Percentiles rank a stretch among this genome's conserved stretches.
phyloP scores from a whole-genome alignment of 53 echinoderm and acorn worm species.

The Holothuria leucospilota region DNA sequence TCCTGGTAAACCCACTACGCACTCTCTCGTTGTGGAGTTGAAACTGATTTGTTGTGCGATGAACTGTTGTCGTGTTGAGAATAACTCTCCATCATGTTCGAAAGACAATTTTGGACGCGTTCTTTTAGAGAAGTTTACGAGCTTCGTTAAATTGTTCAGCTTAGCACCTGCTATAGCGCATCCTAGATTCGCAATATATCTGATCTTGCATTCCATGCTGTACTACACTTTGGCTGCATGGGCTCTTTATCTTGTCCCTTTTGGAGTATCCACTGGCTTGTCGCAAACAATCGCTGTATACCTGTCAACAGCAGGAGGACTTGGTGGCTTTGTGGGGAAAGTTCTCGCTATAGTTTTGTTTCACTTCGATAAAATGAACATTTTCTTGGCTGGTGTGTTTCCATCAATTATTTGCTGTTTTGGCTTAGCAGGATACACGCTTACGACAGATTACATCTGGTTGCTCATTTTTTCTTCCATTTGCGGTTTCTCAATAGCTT shows the following conservation, averaged over 20 bases:
- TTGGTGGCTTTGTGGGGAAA: constrained; percentile 32
- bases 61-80: neutral
- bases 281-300: neutral
- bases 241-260: constrained; percentile 15
- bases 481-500: constrained; percentile 13
- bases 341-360: constrained; percentile 4
- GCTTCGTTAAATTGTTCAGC: neutral
- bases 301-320: constrained; percentile 10
- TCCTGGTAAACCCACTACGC: neutral
- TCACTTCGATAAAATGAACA: neutral
- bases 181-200: neutral
- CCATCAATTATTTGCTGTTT: neutral
- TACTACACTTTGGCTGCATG: constrained; percentile 24
- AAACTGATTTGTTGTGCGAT: neutral
- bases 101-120: too few species aligned
- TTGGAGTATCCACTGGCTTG: neutral
- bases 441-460: neutral
- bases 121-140: too few species aligned
- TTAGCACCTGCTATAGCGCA: neutral
- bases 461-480: neutral
- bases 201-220: constrained; percentile 12
- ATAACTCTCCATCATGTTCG: too few species aligned
- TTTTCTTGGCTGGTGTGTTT: neutral
- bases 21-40: neutral
- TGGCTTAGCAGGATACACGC: neutral